Evolutionary conservation across 2,888 invertebrate species (phyloP).

Genomic region (Adineta ricciae): DNA sequence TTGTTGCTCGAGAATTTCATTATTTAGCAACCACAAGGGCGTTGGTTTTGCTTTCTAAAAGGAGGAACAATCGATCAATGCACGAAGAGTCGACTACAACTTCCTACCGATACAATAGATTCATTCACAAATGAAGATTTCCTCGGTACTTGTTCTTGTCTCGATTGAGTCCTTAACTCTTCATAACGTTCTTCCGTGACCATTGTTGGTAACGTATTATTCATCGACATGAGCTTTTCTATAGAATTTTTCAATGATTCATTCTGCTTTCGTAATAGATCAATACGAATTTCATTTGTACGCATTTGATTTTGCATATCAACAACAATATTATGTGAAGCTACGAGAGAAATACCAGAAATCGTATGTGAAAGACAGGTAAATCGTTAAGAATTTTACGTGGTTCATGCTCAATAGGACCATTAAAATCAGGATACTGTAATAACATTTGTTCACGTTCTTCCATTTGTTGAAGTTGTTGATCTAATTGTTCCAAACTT

Average conservation of each 20-base stretch:
- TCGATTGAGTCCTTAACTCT: neutral
- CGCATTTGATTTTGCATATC: slow-evolving; percentile 49
- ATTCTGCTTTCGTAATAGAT: slow-evolving; percentile 45
- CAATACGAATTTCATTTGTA: slow-evolving; percentile 45
- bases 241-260: slow-evolving; percentile 37
- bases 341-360: neutral
- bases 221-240: neutral
- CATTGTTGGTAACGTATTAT: neutral
- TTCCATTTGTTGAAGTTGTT: slow-evolving; percentile 39
- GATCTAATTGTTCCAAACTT: slow-evolving; percentile 37
- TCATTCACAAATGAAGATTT: neutral
- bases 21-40: neutral
- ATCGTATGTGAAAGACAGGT: neutral
- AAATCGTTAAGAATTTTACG: neutral
- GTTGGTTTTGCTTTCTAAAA: neutral
- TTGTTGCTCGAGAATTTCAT: neutral
- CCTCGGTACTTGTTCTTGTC: neutral
- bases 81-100: neutral
- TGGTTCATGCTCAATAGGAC: slow-evolving; percentile 39
- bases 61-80: neutral
- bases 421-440: slow-evolving; percentile 48
- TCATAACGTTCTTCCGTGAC: neutral
- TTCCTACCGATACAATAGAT: neutral
- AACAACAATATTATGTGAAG: slow-evolving; percentile 42
- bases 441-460: slow-evolving; percentile 44